Evolutionary conservation across 2,113 vertebrate genomes (phyloP).

Genomic region (Podarcis cretensis): DNA sequence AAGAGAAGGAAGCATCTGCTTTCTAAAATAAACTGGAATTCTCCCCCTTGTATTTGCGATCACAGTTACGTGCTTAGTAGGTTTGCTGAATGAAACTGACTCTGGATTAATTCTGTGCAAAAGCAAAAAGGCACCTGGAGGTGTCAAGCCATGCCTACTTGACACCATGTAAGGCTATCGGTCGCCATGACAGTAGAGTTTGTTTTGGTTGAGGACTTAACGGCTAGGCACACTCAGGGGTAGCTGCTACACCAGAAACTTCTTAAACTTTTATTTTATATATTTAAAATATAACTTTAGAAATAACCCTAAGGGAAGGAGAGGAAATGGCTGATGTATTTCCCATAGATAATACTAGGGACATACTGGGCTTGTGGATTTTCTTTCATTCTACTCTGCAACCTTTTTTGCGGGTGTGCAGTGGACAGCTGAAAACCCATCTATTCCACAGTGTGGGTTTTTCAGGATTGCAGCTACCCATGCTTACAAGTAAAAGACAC

Average conservation of each 20-base stretch:
- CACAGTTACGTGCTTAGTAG: neutral
- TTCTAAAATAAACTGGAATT: neutral
- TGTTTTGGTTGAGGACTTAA: constrained; percentile 3
- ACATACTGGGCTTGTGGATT: neutral
- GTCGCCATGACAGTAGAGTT: neutral
- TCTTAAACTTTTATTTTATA: neutral
- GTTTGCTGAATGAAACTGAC: neutral
- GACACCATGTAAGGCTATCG: neutral
- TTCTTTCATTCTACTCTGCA: neutral
- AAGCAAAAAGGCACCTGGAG: neutral
- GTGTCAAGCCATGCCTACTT: neutral
- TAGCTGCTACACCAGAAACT: neutral
- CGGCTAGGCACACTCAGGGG: neutral
- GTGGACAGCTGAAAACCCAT: neutral
- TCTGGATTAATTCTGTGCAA: neutral
- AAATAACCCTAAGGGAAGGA: neutral
- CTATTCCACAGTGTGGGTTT: neutral
- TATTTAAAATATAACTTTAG: neutral
- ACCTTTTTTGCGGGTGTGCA: neutral
- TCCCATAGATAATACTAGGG: neutral
- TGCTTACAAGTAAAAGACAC: neutral
- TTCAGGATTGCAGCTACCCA: neutral
- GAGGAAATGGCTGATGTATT: neutral
- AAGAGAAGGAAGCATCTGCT: neutral
- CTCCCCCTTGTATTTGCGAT: neutral